phyloP scores from a whole-genome alignment of 2,888 invertebrate species.

The Pristionchus mayeri region DNA sequence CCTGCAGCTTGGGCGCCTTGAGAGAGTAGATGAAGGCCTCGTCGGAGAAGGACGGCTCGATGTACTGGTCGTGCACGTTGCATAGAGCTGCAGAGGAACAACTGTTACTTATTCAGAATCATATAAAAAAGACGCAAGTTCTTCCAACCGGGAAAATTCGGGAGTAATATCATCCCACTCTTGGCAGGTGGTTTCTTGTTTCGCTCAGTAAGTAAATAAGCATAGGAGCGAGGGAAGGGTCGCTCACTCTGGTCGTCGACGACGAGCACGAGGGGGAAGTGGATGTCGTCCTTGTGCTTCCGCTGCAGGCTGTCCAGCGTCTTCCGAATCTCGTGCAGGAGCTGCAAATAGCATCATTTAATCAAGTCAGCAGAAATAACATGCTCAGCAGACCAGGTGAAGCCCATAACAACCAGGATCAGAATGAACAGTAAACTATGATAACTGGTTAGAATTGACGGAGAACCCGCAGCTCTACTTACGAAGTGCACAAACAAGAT shows the following conservation, averaged over 20 bases:
- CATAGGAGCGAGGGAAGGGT: background rate
- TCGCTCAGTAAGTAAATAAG: background rate
- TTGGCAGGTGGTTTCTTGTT: background rate
- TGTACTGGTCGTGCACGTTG: background rate
- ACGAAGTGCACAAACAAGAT: background rate
- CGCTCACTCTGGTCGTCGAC: conserved; percentile 35
- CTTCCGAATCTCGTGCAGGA: background rate
- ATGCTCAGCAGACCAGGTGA: background rate
- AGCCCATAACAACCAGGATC: background rate
- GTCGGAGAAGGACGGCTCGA: background rate
- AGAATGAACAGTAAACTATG: background rate
- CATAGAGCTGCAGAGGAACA: background rate
- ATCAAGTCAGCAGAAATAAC: background rate
- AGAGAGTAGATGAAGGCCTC: background rate
- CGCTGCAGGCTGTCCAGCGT: background rate
- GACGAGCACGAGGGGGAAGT: conserved; percentile 27
- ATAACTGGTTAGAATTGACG: background rate
- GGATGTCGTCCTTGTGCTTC: background rate
- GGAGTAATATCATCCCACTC: background rate
- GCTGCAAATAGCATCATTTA: background rate
- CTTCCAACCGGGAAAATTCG: background rate
- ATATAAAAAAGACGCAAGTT: background rate
- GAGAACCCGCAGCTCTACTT: background rate
- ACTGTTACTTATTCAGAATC: background rate
- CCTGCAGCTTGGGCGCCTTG: background rate